Percentiles rank a stretch among this genome's conserved stretches.
phyloP scores from a whole-genome alignment of 2,113 vertebrate genomes.

The Shinisaurus crocodilurus region DNA sequence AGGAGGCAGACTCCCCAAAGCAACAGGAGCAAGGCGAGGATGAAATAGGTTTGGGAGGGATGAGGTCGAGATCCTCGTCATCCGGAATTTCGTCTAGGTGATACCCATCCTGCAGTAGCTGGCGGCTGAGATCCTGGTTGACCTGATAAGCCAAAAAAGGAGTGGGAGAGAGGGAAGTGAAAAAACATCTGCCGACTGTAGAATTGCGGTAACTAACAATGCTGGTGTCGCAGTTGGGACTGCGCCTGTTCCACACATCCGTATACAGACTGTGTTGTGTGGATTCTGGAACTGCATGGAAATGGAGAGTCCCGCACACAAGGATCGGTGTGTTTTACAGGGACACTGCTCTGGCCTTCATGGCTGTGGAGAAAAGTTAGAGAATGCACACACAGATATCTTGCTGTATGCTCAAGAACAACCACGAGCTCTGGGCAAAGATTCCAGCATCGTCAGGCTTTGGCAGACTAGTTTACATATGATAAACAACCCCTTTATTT shows the following conservation, averaged over 20 bases:
- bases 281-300: too few species aligned
- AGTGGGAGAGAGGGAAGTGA: not conserved
- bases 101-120: constrained; percentile 95
- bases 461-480: too few species aligned
- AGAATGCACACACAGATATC: too few species aligned
- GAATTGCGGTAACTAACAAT: not conserved
- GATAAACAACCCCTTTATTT: too few species aligned
- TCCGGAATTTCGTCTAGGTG: constrained; percentile 95
- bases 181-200: rapidly evolving
- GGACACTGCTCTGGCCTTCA: too few species aligned
- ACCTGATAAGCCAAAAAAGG: constrained; percentile 78
- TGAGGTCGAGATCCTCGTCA: constrained; percentile 96
- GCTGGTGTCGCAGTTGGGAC: not conserved
- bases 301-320: too few species aligned
- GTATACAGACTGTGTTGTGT: too few species aligned
- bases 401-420: too few species aligned
- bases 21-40: constrained; percentile 86
- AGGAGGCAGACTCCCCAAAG: constrained; percentile 80
- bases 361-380: too few species aligned
- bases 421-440: too few species aligned
- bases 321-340: too few species aligned
- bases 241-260: not conserved
- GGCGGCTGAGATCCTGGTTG: constrained; percentile 91
- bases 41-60: constrained; percentile 90
- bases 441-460: too few species aligned